A percentile compares a stretch with the other conserved stretches of the same genome.
These are phyloP conservation scores for Heteronetta atricapilla DNA, from an alignment of 2,113 vertebrate species.

Conservation along the genomic window DNA sequence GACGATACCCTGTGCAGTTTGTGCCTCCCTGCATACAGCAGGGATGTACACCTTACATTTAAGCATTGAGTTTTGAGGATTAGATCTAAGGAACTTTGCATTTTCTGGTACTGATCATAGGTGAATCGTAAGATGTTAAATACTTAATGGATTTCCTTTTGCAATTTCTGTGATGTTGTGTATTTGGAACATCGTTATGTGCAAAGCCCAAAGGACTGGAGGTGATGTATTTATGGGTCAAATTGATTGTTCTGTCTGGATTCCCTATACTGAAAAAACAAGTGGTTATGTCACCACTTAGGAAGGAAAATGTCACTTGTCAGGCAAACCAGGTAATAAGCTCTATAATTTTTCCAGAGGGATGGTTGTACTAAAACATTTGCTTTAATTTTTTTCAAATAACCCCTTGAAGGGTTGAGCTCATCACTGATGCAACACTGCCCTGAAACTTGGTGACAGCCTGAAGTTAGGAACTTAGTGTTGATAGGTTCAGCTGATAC, in stretches of 20 bases:
- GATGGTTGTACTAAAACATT: neutral
- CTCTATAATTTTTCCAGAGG: neutral
- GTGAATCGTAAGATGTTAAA: neutral
- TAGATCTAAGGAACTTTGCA: neutral
- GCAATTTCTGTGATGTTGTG: neutral
- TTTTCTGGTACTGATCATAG: neutral
- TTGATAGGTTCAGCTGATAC: neutral
- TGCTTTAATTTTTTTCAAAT: neutral
- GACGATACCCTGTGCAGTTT: neutral
- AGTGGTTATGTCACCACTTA: neutral
- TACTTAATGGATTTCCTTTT: neutral
- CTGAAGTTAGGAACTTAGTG: neutral
- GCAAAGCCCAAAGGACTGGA: neutral
- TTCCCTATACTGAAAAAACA: neutral
- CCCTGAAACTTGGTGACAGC: neutral
- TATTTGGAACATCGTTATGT: neutral
- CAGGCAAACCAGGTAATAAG: neutral
- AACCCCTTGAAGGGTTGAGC: neutral
- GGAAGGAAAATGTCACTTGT: neutral
- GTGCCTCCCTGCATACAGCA: too few relatives aligned
- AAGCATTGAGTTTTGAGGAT: neutral
- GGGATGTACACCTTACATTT: neutral
- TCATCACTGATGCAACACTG: neutral
- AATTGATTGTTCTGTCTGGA: neutral
- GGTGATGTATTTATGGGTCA: neutral